These are phyloP conservation scores for Otolemur crassicaudatus DNA, from an alignment of 2,797 vertebrate genomes.

Conservation along the genomic window DNA sequence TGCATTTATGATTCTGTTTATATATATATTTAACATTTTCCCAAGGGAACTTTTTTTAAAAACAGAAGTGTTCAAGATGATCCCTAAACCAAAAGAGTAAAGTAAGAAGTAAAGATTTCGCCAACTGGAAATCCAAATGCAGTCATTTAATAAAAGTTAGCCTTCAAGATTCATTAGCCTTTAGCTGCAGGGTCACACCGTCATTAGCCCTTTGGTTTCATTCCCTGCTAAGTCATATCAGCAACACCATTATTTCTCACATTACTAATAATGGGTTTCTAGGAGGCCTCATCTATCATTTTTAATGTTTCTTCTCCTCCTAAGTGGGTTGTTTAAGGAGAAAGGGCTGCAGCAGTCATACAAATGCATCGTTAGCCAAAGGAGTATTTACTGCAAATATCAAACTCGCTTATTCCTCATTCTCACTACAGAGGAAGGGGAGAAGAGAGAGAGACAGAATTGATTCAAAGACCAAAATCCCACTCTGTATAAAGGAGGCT, in stretches of 20 bases:
- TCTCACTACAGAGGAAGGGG: slow-evolving; percentile 19
- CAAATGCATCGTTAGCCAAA: slow-evolving; percentile 77
- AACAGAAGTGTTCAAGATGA: slow-evolving; percentile 40
- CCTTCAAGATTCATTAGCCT: slow-evolving; percentile 68
- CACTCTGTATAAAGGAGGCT: background rate
- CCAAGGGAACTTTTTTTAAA: background rate
- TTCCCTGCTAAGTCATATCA: slow-evolving; percentile 47
- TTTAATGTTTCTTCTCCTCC: slow-evolving; percentile 69
- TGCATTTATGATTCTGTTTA: background rate
- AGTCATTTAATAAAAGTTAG: slow-evolving; percentile 62
- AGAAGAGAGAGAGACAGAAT: background rate
- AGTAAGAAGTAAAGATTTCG: background rate
- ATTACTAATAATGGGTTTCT: slow-evolving; percentile 77
- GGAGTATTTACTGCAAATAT: slow-evolving; percentile 37
- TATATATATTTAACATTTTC: background rate
- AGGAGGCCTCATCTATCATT: slow-evolving; percentile 75
- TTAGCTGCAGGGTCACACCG: slow-evolving; percentile 42
- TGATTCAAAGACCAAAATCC: background rate
- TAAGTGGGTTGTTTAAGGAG: slow-evolving; percentile 69
- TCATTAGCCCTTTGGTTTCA: slow-evolving; percentile 7
- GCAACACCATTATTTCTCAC: slow-evolving; percentile 56
- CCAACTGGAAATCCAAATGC: slow-evolving; percentile 46
- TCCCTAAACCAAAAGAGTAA: slow-evolving; percentile 41
- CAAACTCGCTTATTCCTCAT: background rate
- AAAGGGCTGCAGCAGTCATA: slow-evolving; percentile 45